Percentiles rank a stretch among this genome's conserved stretches.
Conservation (phyloP, 2,113 vertebrate genomes). For the Vanacampus margaritifer region DNA sequence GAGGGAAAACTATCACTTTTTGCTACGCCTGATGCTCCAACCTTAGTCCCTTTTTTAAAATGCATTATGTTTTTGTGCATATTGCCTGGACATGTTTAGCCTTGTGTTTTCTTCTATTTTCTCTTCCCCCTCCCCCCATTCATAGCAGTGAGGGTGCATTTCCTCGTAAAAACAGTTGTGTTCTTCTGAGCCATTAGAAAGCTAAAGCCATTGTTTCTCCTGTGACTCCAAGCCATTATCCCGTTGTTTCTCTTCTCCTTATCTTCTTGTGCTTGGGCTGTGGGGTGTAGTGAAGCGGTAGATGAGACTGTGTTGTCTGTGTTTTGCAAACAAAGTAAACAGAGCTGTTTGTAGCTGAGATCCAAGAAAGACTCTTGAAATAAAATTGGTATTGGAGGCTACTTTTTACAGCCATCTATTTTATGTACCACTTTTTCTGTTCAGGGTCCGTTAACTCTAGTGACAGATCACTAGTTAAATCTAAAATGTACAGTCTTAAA, state of each 20-base stretch:
- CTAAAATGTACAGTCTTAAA: background rate
- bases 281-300: slow-evolving; percentile 29
- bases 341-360: slow-evolving; percentile 22
- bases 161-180: slow-evolving; percentile 39
- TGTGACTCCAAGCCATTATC: slow-evolving; percentile 40
- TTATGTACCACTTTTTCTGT: background rate
- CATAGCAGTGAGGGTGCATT: slow-evolving; percentile 46
- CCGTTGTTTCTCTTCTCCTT: slow-evolving; percentile 35
- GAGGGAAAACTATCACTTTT: slow-evolving; percentile 74
- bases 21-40: slow-evolving; percentile 66
- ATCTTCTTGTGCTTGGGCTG: slow-evolving; percentile 34
- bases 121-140: slow-evolving; percentile 10
- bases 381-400: slow-evolving; percentile 15
- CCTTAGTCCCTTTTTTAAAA: slow-evolving; percentile 64
- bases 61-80: slow-evolving; percentile 53
- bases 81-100: slow-evolving; percentile 20
- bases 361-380: slow-evolving; percentile 25
- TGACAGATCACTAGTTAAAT: background rate
- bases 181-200: slow-evolving; percentile 44
- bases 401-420: background rate
- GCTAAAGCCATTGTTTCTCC: slow-evolving; percentile 47
- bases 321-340: slow-evolving; percentile 47
- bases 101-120: slow-evolving; percentile 25
- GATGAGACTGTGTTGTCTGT: slow-evolving; percentile 33
- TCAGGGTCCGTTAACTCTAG: background rate